phyloP scores from a whole-genome alignment of 2,888 invertebrate genomes.

The Oligia latruncula region DNA sequence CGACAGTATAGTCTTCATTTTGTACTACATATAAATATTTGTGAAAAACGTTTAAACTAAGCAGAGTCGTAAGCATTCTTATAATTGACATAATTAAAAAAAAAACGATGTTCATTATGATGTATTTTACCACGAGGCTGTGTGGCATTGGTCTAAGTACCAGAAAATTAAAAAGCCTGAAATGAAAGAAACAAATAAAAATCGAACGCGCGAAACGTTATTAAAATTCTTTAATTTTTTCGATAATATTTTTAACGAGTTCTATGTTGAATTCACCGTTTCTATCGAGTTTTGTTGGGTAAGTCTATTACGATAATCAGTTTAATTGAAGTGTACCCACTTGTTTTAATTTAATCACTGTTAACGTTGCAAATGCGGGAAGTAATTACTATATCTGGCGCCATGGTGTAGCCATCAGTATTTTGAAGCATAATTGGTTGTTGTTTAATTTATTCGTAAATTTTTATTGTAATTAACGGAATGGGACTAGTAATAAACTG shows the following conservation, averaged over 20 bases:
- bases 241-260: background rate
- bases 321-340: background rate
- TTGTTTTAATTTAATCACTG: background rate
- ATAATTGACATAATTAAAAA: background rate
- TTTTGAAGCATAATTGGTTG: background rate
- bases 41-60: background rate
- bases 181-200: background rate
- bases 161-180: background rate
- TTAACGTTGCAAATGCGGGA: background rate
- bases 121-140: background rate
- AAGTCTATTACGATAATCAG: background rate
- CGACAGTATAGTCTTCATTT: background rate
- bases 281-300: background rate
- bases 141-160: background rate
- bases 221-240: background rate
- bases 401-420: background rate
- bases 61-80: background rate
- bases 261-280: background rate
- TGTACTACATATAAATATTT: background rate
- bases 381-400: background rate
- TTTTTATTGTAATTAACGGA: slow-evolving; percentile 35
- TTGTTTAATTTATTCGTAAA: slow-evolving; percentile 4
- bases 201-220: background rate
- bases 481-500: slow-evolving; percentile 59
- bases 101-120: background rate